Conservation (phyloP, 2,113 vertebrate genomes). For the Melanotaenia duboulayi region DNA sequence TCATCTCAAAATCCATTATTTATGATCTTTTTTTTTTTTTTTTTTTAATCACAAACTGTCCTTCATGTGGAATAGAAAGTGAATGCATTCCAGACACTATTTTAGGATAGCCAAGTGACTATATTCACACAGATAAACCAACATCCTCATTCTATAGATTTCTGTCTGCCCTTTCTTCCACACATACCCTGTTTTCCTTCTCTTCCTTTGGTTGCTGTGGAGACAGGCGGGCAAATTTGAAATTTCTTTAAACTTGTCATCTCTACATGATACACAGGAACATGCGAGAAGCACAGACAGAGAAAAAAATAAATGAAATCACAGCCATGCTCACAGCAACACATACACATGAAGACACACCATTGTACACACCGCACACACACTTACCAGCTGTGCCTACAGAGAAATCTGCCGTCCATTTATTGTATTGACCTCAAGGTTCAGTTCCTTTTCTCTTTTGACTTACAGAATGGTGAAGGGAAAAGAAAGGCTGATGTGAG, state of each 20-base stretch:
- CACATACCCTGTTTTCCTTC: not conserved
- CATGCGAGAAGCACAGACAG: not conserved
- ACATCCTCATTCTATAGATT: not conserved
- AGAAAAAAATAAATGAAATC: not conserved
- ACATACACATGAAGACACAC: constrained; percentile 16
- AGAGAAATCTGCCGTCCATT: constrained; percentile 43
- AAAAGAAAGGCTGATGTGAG: constrained; percentile 37
- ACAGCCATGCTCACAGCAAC: constrained; percentile 16
- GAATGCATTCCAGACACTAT: constrained; percentile 44
- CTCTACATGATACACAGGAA: constrained; percentile 10
- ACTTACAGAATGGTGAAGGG: constrained; percentile 36
- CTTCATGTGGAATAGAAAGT: constrained; percentile 45
- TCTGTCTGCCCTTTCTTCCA: not conserved
- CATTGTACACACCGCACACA: constrained; percentile 3
- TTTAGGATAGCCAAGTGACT: constrained; percentile 52
- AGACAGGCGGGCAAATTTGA: constrained; percentile 48
- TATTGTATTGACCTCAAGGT: constrained; percentile 41
- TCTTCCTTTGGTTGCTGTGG: constrained; percentile 47
- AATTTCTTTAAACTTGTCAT: constrained; percentile 46
- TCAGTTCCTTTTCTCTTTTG: constrained; percentile 46
- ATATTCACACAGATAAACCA: constrained; percentile 30
- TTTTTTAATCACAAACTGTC: constrained; percentile 4
- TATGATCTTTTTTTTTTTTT: constrained; percentile 24
- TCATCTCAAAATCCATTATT: constrained; percentile 27
- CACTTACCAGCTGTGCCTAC: constrained; percentile 1